A percentile compares a stretch with the other conserved stretches of the same genome.
Evolutionary conservation across 2,797 vertebrate species (phyloP).

Genomic region (Poeciliopsis presidionis): DNA sequence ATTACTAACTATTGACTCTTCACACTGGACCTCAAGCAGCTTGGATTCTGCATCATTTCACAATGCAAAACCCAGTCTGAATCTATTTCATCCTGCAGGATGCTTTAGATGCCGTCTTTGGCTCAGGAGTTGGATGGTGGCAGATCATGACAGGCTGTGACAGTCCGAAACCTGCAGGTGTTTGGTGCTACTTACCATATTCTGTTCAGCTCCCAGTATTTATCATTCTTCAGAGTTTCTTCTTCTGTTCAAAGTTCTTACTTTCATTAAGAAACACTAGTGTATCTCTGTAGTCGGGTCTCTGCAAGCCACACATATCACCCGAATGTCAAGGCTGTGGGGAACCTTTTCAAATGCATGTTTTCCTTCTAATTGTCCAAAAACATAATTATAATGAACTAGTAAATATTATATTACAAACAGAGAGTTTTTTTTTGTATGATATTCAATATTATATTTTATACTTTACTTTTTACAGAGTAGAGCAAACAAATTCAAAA

Average conservation of each 20-base stretch:
- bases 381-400: background rate
- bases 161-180: background rate
- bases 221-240: background rate
- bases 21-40: background rate
- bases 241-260: background rate
- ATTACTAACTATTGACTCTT: background rate
- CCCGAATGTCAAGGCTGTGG: background rate
- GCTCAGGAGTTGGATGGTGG: background rate
- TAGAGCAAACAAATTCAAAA: constrained; percentile 9
- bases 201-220: background rate
- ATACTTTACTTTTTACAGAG: constrained; percentile 19
- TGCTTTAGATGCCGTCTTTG: background rate
- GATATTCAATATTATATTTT: background rate
- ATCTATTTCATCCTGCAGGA: background rate
- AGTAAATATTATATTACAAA: background rate
- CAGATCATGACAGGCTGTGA: too few species aligned
- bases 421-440: too few species aligned
- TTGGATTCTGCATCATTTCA: background rate
- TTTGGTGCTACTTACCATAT: background rate
- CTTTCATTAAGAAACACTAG: background rate
- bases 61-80: background rate
- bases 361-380: background rate
- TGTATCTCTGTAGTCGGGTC: background rate
- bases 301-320: too few species aligned
- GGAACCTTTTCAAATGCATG: background rate